These are phyloP conservation scores for Chamaetylas fuelleborni DNA, from an alignment of 2,113 vertebrate genomes.

Conservation along the genomic window DNA sequence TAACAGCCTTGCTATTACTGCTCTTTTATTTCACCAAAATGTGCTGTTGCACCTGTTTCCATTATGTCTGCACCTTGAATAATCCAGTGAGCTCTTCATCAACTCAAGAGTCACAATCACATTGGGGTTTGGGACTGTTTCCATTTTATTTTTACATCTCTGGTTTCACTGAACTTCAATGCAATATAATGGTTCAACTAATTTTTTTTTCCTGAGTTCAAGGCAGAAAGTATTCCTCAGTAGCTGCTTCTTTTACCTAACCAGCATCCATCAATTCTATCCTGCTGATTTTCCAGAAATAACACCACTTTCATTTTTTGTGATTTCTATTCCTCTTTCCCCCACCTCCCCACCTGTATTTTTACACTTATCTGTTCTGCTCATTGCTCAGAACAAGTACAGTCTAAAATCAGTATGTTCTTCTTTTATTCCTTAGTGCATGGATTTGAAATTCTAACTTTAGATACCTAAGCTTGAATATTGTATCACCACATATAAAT, in stretches of 20 bases:
- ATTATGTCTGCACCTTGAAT: not conserved
- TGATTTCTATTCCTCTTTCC: not conserved
- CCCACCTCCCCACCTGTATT: not conserved
- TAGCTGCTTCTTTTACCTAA: not conserved
- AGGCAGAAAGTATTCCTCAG: not conserved
- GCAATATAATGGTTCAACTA: not conserved
- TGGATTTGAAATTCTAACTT: conserved; percentile 31
- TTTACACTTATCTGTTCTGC: not conserved
- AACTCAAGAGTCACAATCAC: not conserved
- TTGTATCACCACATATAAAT: not conserved
- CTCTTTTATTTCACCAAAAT: not conserved
- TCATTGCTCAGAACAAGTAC: not conserved
- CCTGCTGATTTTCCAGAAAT: not conserved
- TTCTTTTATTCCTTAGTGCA: not conserved
- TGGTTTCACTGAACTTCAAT: not conserved
- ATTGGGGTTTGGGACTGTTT: not conserved
- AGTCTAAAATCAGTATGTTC: conserved; percentile 2
- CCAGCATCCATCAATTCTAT: not conserved
- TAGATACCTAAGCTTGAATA: not conserved
- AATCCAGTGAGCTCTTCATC: not conserved
- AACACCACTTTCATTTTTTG: not conserved
- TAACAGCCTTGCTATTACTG: not conserved
- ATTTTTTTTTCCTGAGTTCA: not conserved
- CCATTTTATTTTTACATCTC: not conserved
- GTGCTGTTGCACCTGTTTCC: not conserved